Evolutionary conservation across 2,888 invertebrate species (phyloP), one percentile per base, ranked within the genome.

Genomic region (Branchellion lobata): DNA sequence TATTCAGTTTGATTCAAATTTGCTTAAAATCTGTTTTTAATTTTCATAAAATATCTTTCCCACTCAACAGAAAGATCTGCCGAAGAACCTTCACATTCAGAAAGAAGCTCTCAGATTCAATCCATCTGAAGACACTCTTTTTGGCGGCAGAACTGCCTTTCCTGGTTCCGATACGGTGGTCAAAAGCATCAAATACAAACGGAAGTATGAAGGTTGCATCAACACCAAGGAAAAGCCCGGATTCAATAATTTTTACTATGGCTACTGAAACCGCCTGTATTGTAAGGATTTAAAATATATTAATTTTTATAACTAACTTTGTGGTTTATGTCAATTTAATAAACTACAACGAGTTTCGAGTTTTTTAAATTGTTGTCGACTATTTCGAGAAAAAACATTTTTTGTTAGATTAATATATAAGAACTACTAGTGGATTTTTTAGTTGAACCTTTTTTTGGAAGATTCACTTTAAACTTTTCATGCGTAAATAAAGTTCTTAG

Each of bases 1-100:
- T n/a, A n/a, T n/a, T n/a, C n/a, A n/a, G n/a, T n/a, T n/a, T n/a
- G n/a, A n/a, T n/a, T n/a, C n/a, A n/a, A n/a, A n/a, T n/a, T n/a
- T n/a, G n/a, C n/a, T n/a, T n/a, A n/a, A n/a, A n/a, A n/a, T n/a
- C 14, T 40, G 40, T 14, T 8, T 40, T 8, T 40, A 40, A 8
- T 57, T 57, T 57, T 57, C 61, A n/a, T 57, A 18, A 14, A 14
- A 47, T 47, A 47, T n/a, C n/a, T 24, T 24, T 57, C 5, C 31
- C 27, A 8, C 34, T 18, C 14, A 57, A 29, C 77, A 80, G 47
- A 68, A 72, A n/a, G 80, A 83, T 65, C 71, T 96, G 76, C 96
- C 96, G 0, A 92, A 92, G 85, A 97, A 97, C 89, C 88, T 97
- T 34, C 92, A 95, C 86, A 90, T 96, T 1, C 92, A 93, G 85